Evolutionary conservation across 2,888 invertebrate genomes (phyloP).

Genomic region (Resseliella maxima): DNA sequence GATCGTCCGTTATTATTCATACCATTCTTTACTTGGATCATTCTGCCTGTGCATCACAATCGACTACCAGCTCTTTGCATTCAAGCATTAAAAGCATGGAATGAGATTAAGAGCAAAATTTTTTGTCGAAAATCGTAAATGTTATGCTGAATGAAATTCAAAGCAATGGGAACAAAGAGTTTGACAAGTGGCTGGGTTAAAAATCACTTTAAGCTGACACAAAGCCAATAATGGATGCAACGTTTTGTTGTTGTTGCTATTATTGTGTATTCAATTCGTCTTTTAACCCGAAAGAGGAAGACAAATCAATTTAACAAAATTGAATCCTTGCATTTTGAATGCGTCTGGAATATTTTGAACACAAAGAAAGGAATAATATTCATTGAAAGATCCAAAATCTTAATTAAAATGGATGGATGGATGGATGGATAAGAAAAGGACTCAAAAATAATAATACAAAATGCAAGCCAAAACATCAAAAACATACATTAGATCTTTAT

Average conservation of each 20-base stretch:
- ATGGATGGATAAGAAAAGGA: neutral
- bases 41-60: neutral
- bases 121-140: neutral
- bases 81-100: neutral
- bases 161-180: constrained; percentile 4
- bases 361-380: neutral
- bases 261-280: neutral
- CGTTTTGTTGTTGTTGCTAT: neutral
- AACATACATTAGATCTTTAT: constrained; percentile 8
- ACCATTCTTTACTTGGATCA: neutral
- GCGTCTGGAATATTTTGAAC: neutral
- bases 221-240: constrained; percentile 53
- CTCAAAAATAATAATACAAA: neutral
- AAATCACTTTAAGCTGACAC: constrained; percentile 33
- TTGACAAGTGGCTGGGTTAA: constrained; percentile 8
- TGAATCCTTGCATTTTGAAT: constrained; percentile 28
- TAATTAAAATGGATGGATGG: neutral
- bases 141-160: neutral
- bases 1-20: neutral
- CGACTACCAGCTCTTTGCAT: neutral
- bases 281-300: neutral
- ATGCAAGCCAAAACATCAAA: neutral
- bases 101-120: neutral
- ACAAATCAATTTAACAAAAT: constrained; percentile 24
- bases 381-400: neutral